phyloP scores from a whole-genome alignment of 2,888 invertebrate species.

The Caenorhabditis wallacei region DNA sequence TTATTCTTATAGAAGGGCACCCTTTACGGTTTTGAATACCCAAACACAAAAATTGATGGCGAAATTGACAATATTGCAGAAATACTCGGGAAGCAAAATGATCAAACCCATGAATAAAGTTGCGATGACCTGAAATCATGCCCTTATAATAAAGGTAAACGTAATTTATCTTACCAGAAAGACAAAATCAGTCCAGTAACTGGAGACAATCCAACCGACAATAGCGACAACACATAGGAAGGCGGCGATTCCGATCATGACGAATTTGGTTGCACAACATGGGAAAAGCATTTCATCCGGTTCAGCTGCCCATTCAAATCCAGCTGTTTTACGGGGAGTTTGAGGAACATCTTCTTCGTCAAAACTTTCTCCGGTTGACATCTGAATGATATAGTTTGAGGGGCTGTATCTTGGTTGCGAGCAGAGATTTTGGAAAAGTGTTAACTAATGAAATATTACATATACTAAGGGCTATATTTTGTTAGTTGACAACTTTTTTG shows the following conservation, averaged over 20 bases:
- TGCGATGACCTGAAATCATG: conserved; percentile 5
- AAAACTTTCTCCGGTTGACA: conserved; percentile 2
- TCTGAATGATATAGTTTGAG: too few species aligned
- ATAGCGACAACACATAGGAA: conserved; percentile 5
- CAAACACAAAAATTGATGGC: conserved; percentile 25
- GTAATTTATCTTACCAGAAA: background rate
- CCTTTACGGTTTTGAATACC: background rate
- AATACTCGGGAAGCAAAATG: conserved; percentile 44
- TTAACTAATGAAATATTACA: too few species aligned
- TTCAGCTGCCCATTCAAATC: conserved; percentile 41
- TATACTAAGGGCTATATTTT: too few species aligned
- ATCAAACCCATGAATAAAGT: conserved; percentile 23
- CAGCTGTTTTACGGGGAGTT: conserved; percentile 14
- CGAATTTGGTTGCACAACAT: conserved; percentile 32
- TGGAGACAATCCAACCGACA: conserved; percentile 13
- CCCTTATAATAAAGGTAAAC: background rate
- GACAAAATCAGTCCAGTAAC: background rate
- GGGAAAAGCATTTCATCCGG: conserved; percentile 29
- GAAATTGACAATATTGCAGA: conserved; percentile 31
- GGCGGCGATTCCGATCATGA: conserved; percentile 22
- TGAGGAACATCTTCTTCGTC: background rate
- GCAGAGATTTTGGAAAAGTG: too few species aligned
- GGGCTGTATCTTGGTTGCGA: too few species aligned
- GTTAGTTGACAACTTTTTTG: too few species aligned
- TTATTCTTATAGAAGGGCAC: too few species aligned